Evolutionary conservation across 2,113 vertebrate species (phyloP), one percentile per base, ranked within the genome.

Genomic region (Porphyrio hochstetteri): DNA sequence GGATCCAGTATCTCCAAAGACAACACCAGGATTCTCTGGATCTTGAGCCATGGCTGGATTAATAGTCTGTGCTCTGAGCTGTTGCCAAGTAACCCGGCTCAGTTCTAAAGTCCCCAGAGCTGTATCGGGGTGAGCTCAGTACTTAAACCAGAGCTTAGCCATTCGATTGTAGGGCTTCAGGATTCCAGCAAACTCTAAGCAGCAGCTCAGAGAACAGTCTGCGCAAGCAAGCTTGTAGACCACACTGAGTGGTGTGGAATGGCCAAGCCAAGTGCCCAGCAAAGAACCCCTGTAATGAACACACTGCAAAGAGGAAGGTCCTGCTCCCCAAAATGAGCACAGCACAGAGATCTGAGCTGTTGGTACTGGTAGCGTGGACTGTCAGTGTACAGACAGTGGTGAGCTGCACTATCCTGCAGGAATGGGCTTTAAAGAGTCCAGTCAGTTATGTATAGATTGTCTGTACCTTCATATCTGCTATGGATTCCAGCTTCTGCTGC

Each of bases 401-500:
- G 35, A 57, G 20, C 14, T 8, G 61, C 35, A 5, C 55, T 12
- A 5, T 5, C 27, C 57, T 18, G 42, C 55, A 7, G 0, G 13
- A 36, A 21, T 1, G 20, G 63, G 60, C 6, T 68, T 33, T 5
- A 3, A 18, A 19, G 60, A 18, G 18, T 11, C 69, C 71, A 6
- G 5, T 23, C 17, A 19, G 23, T 28, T 14, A 13, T 2, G 1
- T 2, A 28, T 3, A 5, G 15, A 7, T 24, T 16, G 31, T 12
- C 20, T 0, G 0, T 84, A 99, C 99, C 99, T 99, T 99, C 99
- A 99, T 99, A 88, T 99, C 99, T 1, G 98, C 88, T 36, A 99
- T 99, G 79, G 99, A 99, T 90, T 99, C 99, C 88, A 99, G 97
- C 89, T 98, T 99, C 98, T 99, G 99, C 77, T 99, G 99, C 52